Conservation (phyloP, 2,113 vertebrate species). For the Alethe diademata region DNA sequence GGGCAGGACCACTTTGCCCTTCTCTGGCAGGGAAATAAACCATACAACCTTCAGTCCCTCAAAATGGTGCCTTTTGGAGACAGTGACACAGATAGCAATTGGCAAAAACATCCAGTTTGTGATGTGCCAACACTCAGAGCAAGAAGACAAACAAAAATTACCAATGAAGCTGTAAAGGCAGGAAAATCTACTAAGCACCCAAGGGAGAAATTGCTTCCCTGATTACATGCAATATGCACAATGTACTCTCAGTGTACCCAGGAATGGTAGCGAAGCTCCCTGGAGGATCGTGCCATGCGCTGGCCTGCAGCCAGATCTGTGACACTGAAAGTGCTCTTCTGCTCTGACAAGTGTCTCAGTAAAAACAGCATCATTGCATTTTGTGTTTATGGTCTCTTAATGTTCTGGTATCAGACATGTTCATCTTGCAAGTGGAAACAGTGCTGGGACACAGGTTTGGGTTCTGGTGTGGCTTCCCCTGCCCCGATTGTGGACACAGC, state of each 20-base stretch:
- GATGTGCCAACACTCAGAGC: not conserved
- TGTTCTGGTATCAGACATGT: not conserved
- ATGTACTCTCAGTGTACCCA: not conserved
- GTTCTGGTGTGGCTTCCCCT: not conserved
- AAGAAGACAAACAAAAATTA: conserved; percentile 21
- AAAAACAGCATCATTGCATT: not conserved
- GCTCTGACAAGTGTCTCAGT: not conserved
- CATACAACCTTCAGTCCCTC: not conserved
- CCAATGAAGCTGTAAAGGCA: not conserved
- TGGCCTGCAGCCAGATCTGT: conserved; percentile 30
- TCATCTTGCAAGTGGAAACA: not conserved
- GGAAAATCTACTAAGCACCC: conserved; percentile 3
- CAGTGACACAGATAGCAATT: fast-evolving
- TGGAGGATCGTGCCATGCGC: fast-evolving
- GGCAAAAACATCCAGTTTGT: not conserved
- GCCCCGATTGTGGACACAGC: not conserved
- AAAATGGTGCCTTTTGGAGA: not conserved
- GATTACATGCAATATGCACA: not conserved
- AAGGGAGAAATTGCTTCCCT: conserved; percentile 13
- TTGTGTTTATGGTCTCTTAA: not conserved
- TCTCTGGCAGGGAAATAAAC: not conserved
- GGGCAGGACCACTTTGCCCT: not conserved
- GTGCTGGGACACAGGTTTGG: not conserved
- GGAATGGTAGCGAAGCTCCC: not conserved
- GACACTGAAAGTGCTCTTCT: not conserved